Percentiles rank a stretch among this genome's conserved stretches.
These are phyloP conservation scores for Etheostoma spectabile DNA, from an alignment of 2,113 vertebrate genomes.

Conservation along the genomic window DNA sequence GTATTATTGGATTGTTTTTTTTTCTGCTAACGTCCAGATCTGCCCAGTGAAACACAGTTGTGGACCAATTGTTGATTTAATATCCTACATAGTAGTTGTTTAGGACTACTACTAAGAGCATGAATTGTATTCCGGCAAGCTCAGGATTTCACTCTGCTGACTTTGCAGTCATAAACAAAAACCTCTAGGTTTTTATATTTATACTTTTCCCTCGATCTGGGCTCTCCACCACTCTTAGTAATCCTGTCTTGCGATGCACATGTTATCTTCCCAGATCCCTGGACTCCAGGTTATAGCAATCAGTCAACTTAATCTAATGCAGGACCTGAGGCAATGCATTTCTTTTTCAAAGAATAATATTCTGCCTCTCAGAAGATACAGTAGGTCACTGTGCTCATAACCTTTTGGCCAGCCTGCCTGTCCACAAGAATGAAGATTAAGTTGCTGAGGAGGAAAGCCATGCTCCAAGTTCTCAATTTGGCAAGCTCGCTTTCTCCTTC, in stretches of 20 bases:
- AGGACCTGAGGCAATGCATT: slow-evolving; percentile 58
- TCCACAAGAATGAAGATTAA: slow-evolving; percentile 77
- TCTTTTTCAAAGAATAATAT: slow-evolving; percentile 66
- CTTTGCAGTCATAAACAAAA: slow-evolving; percentile 20
- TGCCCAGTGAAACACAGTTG: not conserved
- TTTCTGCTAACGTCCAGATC: not conserved
- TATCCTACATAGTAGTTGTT: not conserved
- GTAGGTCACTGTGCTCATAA: slow-evolving; percentile 69
- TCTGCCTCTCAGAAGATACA: slow-evolving; percentile 63
- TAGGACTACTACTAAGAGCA: not conserved
- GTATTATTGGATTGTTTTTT: not conserved
- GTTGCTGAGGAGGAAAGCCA: slow-evolving; percentile 75
- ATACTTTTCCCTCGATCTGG: not conserved
- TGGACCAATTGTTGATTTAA: not conserved
- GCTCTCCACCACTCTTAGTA: not conserved
- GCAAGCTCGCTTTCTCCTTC: slow-evolving; percentile 45
- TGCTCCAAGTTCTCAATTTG: slow-evolving; percentile 64
- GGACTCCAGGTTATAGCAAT: slow-evolving; percentile 55
- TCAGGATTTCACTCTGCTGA: not conserved
- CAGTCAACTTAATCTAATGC: slow-evolving; percentile 73
- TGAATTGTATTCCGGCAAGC: slow-evolving; percentile 3
- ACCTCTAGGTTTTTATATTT: not conserved
- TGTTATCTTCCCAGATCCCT: slow-evolving; percentile 37
- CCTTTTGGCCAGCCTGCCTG: slow-evolving; percentile 44
- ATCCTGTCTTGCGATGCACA: slow-evolving; percentile 7